Evolutionary conservation across 2,797 vertebrate species (phyloP).

Genomic region (Leucoraja ocellata): DNA sequence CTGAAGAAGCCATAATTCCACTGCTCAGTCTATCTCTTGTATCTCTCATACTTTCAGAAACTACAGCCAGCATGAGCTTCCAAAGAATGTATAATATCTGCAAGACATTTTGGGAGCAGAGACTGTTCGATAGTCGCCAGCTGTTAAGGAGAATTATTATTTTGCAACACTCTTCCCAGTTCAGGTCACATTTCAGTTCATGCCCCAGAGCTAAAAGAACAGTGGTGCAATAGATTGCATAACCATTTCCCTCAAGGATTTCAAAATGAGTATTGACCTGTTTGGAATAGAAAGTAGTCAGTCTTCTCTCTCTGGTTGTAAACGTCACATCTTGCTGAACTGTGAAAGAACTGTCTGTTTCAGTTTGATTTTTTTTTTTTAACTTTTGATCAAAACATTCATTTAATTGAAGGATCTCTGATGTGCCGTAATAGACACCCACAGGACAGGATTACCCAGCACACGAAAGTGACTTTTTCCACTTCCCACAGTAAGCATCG

Average conservation of each 20-base stretch:
- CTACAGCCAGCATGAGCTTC: neutral
- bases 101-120: conserved; percentile 2
- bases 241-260: neutral
- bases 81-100: conserved; percentile 27
- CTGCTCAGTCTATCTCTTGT: neutral
- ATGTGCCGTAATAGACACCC: neutral
- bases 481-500: neutral
- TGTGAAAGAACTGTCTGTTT: conserved; percentile 22
- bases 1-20: neutral
- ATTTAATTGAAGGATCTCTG: neutral
- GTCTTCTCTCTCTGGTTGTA: neutral
- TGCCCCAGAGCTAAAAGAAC: neutral
- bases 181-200: conserved; percentile 12
- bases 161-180: neutral
- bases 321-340: neutral
- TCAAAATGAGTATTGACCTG: conserved; percentile 11
- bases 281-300: conserved; percentile 22
- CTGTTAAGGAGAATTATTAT: conserved; percentile 24
- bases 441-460: neutral
- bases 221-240: neutral
- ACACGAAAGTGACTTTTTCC: neutral
- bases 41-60: neutral
- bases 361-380: neutral
- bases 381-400: neutral
- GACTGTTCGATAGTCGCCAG: neutral